Percentiles rank a stretch among this genome's conserved stretches.
Conservation (phyloP, 2,888 invertebrate species). For the Melanotus villosus region DNA sequence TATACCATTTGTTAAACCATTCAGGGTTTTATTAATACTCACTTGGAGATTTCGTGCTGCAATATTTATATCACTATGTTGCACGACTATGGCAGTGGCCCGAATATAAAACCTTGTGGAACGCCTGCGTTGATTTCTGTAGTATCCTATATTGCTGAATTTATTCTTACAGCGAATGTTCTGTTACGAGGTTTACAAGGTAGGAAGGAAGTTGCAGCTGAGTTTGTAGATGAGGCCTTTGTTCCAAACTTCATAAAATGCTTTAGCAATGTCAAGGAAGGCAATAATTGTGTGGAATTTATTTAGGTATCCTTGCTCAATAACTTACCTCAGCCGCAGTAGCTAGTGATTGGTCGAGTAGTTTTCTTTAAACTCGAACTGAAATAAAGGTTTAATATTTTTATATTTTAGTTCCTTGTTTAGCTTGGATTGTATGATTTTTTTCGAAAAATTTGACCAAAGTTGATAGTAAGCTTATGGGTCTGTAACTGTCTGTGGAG, state of each 20-base stretch:
- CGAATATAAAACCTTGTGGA: background rate
- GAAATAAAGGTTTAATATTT: constrained; percentile 7
- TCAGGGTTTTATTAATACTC: background rate
- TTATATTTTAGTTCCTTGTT: constrained; percentile 3
- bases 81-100: background rate
- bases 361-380: constrained; percentile 1
- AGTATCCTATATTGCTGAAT: background rate
- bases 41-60: background rate
- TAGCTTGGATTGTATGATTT: constrained; percentile 3
- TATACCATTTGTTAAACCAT: background rate
- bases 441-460: background rate
- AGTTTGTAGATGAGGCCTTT: constrained; percentile 6
- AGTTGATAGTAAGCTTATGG: background rate
- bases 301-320: background rate
- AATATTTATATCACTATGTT: background rate
- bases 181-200: background rate
- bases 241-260: background rate
- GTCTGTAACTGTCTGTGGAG: background rate
- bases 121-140: constrained; percentile 1
- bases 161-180: background rate
- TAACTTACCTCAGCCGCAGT: background rate
- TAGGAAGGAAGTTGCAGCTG: background rate
- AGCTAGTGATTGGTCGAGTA: constrained; percentile 1
- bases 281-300: background rate
- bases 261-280: background rate